Percentiles rank a stretch among this genome's conserved stretches.
phyloP scores from a whole-genome alignment of 2,113 vertebrate species.

The Psophia crepitans region DNA sequence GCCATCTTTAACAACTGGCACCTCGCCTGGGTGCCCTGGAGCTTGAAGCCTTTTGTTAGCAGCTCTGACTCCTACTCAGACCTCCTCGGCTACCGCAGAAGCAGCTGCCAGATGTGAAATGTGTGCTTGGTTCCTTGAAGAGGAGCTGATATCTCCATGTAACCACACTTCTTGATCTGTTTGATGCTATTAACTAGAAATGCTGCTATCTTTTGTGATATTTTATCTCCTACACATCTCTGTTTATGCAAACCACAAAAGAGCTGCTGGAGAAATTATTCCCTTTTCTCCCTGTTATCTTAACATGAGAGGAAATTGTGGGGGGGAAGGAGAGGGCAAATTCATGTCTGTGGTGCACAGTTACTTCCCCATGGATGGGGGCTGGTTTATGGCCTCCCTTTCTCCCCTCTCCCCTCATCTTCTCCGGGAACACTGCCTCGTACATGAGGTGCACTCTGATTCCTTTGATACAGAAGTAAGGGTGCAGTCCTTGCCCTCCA shows the following conservation, averaged over 20 bases:
- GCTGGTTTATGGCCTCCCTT: background rate
- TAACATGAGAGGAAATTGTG: background rate
- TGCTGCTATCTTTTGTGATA: background rate
- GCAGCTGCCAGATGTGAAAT: background rate
- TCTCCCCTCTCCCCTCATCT: background rate
- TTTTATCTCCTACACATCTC: background rate
- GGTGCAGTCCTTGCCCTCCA: background rate
- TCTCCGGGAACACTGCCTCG: background rate
- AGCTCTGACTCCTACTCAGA: background rate
- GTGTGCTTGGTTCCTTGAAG: background rate
- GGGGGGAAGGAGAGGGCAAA: background rate
- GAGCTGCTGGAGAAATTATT: background rate
- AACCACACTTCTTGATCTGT: background rate
- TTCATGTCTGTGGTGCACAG: background rate
- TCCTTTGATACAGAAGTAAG: background rate
- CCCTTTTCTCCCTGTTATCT: background rate
- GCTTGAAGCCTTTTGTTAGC: background rate
- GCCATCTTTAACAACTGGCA: background rate
- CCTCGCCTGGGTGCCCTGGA: background rate
- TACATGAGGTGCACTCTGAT: background rate
- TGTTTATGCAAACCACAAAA: background rate
- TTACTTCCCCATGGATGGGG: background rate
- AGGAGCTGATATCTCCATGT: background rate
- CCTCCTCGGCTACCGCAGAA: background rate
- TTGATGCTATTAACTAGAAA: background rate